Evolutionary conservation across 2,113 vertebrate species (phyloP).

Genomic region (Astatoreochromis straeleni): DNA sequence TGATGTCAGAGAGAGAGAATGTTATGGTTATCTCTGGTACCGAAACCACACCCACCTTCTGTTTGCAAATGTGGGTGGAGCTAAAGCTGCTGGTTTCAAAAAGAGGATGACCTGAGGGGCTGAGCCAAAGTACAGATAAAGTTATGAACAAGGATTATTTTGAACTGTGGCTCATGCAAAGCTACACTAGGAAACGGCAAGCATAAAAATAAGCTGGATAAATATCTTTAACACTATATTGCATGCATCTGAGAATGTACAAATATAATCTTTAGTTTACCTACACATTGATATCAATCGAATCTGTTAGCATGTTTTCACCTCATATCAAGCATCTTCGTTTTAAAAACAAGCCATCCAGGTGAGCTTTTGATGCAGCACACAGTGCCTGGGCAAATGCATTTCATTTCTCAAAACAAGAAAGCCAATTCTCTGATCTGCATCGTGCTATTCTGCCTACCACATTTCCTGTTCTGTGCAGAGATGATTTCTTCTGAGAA

Average conservation of each 20-base stretch:
- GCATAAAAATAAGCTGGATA: neutral
- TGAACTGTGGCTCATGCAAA: neutral
- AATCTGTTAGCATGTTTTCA: neutral
- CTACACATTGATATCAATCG: neutral
- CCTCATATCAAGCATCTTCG: neutral
- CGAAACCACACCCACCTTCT: neutral
- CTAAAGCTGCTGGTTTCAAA: neutral
- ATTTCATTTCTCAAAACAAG: neutral
- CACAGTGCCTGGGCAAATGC: neutral
- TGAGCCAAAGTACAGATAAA: too few species aligned
- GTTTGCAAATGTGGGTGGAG: neutral
- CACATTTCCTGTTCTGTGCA: neutral
- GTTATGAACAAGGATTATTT: neutral
- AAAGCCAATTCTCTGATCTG: neutral
- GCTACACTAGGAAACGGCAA: neutral
- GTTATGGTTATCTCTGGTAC: neutral
- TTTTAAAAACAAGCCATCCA: neutral
- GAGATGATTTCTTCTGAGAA: neutral
- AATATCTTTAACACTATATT: accelerated
- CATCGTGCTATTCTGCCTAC: neutral
- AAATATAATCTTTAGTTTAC: neutral
- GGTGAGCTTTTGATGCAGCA: neutral
- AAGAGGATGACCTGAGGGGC: neutral
- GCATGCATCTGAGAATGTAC: neutral
- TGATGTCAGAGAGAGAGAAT: neutral